Conservation (phyloP, 2,888 invertebrate species). For the Linnaemya vulpina region DNA sequence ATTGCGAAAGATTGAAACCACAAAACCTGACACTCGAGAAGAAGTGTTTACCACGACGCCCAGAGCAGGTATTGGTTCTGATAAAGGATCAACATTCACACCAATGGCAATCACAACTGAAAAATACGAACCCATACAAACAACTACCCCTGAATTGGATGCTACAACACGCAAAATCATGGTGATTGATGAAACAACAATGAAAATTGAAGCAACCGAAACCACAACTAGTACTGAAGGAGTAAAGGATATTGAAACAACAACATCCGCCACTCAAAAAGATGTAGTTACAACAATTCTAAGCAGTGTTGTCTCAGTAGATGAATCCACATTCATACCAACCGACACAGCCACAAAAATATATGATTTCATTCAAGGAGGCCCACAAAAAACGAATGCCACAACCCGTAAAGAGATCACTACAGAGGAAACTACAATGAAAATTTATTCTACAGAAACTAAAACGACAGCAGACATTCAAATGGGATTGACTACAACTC, state of each 20-base stretch:
- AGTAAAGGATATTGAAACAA: neutral
- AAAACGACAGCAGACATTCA: too few relatives aligned
- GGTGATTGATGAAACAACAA: neutral
- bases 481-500: too few relatives aligned
- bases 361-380: neutral
- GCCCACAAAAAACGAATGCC: too few relatives aligned
- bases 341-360: neutral
- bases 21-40: neutral
- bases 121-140: neutral
- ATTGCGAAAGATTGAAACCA: neutral
- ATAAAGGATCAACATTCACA: neutral
- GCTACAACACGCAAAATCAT: neutral
- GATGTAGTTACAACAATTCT: neutral
- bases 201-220: neutral
- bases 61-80: neutral
- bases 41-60: neutral
- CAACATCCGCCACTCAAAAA: constrained; percentile 6
- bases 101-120: neutral
- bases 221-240: constrained; percentile 1
- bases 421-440: neutral
- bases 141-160: neutral
- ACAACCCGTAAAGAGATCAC: neutral
- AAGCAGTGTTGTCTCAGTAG: neutral
- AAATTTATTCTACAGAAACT: too few relatives aligned
- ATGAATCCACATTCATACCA: neutral